A percentile compares a stretch with the other conserved stretches of the same genome.
Conservation (phyloP, 2,888 invertebrate species). For the Phaonia tiefii region DNA sequence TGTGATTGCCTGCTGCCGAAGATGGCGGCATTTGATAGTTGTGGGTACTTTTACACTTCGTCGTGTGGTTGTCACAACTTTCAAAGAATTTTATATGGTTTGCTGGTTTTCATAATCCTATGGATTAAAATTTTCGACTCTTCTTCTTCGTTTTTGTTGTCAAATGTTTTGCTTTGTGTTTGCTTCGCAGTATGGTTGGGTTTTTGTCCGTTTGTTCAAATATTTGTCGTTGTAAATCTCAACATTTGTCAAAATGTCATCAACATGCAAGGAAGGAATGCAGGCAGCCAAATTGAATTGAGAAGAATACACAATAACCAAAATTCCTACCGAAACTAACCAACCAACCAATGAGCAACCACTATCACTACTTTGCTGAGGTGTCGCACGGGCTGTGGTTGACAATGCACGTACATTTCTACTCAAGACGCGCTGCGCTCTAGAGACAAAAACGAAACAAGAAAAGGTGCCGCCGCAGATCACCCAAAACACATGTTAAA, state of each 20-base stretch:
- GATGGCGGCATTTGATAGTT: too few relatives aligned
- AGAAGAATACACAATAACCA: neutral
- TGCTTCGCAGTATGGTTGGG: too few relatives aligned
- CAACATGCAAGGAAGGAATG: constrained; percentile 49
- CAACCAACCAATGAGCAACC: neutral
- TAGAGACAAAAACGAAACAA: constrained; percentile 1
- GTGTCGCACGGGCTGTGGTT: neutral
- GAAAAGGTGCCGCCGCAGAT: constrained; percentile 6
- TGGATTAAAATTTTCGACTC: neutral
- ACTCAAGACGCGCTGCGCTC: too few relatives aligned
- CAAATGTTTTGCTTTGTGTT: neutral
- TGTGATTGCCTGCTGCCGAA: neutral
- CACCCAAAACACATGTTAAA: constrained; percentile 2
- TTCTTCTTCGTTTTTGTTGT: neutral
- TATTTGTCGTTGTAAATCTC: constrained; percentile 33
- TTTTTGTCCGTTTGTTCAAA: constrained; percentile 12
- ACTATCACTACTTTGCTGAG: neutral
- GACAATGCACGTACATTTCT: neutral
- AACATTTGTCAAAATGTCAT: constrained; percentile 61
- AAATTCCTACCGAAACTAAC: neutral
- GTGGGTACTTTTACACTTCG: too few relatives aligned
- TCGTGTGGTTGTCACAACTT: constrained; percentile 12
- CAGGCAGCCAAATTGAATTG: neutral
- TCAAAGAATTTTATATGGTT: neutral
- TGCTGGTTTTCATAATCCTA: neutral